A percentile compares a stretch with the other conserved stretches of the same genome.
Conservation (phyloP, 64 coral and sea anemone species). For the Stichodactyla mertensii region DNA sequence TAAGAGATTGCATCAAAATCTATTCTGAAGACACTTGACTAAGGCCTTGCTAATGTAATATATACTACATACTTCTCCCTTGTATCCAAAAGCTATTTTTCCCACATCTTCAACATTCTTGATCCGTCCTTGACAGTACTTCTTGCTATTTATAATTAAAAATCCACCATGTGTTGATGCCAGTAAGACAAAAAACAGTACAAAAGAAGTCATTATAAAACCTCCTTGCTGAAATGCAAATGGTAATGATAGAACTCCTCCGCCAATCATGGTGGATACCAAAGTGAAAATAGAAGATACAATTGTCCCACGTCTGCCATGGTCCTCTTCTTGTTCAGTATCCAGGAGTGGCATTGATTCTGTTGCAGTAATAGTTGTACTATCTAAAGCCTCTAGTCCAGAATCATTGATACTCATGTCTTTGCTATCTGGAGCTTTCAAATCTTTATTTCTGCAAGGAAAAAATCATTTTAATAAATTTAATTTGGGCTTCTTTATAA, state of each 20-base stretch:
- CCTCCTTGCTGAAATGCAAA: conserved; percentile 95
- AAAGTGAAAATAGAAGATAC: conserved; percentile 89
- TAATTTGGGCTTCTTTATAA: background rate
- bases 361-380: conserved; percentile 11
- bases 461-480: background rate
- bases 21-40: background rate
- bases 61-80: conserved; percentile 62
- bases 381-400: background rate
- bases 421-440: background rate
- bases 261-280: conserved; percentile 88
- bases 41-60: too few species aligned
- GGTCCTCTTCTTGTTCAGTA: conserved; percentile 30
- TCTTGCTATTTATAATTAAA: conserved; percentile 90
- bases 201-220: conserved; percentile 68
- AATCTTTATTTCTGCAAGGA: background rate
- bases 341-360: conserved; percentile 54
- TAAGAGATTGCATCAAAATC: background rate
- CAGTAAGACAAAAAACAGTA: conserved; percentile 69
- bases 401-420: conserved; percentile 3
- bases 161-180: conserved; percentile 90
- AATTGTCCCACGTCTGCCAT: conserved; percentile 72
- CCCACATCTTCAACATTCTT: conserved; percentile 94
- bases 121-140: conserved; percentile 89
- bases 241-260: conserved; percentile 73
- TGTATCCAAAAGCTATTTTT: conserved; percentile 77